Evolutionary conservation across 92 coral and sea anemone genomes (phyloP), one percentile per base, ranked within the genome.

Genomic region (Chrysogorgia sp.): DNA sequence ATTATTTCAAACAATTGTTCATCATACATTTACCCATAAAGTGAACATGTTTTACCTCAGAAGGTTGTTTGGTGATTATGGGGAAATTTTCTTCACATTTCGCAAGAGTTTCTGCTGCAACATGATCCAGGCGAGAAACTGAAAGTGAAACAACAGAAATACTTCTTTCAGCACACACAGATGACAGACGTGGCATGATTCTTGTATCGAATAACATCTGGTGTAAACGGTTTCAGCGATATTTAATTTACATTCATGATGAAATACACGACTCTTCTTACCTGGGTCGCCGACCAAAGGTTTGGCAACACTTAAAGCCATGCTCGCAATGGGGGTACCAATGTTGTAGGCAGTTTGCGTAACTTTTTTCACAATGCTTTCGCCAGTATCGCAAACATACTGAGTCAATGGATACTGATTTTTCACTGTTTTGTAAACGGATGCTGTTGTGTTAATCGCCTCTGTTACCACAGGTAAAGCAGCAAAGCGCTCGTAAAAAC

Each of bases 71-170:
- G 34, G 92, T 88, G 64, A 94, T 94, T 41, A 94, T 65, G 49
- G 98, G 98, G 45, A 90, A 94, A 60, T 87, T 94, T 86, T 94
- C 98, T 43, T 94, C 98, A 64, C 92, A 91, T 75, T 89, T 91
- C 3, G 97, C 96, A 76, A 94, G 86, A 5, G 98, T 94, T 43
- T 90, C 92, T 2, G 92, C 85, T 20, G 98, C 98, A 68, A 90
- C 91, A 77, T 86, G 75, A 63, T 94, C 98, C 80, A 94, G 74
- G n/a, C 77, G 62, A 0, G 85, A 81, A 47, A 76, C 98, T 94
- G 83, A 15, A 75, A 85, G 61, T 28, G 59, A 45, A 50, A 8
- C 1, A 21, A 0, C 7, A 40, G 10, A 0, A 20, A 19, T 67
- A 34, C 2, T 23, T 29, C 28, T 34, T 31, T 34, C 6, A 67